Conservation (phyloP, 1,140 invertebrate species). For the Drosophila funebris region DNA sequence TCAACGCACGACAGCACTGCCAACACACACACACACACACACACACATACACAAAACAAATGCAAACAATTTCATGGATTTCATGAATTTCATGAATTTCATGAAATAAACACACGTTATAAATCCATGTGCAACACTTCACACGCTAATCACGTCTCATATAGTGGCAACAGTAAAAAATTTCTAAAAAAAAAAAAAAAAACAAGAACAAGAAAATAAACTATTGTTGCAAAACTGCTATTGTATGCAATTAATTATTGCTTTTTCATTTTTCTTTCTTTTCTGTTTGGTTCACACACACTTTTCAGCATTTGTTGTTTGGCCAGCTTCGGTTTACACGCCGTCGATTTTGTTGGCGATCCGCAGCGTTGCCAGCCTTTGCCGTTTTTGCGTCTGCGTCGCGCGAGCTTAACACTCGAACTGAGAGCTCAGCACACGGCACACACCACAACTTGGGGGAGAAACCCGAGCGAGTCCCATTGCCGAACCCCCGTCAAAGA, state of each 20-base stretch:
- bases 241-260: neutral
- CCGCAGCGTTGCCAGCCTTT: conserved; percentile 67
- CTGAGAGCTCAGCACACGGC: conserved; percentile 46
- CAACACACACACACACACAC: conserved; percentile 6
- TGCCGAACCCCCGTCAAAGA: neutral
- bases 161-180: neutral
- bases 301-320: conserved; percentile 59
- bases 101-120: neutral
- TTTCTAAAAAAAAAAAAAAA: neutral
- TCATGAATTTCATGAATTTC: neutral
- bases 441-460: conserved; percentile 3
- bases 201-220: too few relatives aligned
- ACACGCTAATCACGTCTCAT: neutral
- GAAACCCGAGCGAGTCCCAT: neutral
- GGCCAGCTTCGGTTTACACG: conserved; percentile 10
- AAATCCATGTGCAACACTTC: neutral
- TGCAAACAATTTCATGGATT: neutral
- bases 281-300: conserved; percentile 11
- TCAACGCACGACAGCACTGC: conserved; percentile 18
- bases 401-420: conserved; percentile 74
- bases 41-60: neutral
- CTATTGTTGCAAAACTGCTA: neutral
- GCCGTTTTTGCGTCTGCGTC: conserved; percentile 48
- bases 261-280: neutral
- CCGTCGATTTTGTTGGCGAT: conserved; percentile 23